Evolutionary conservation across 2,797 vertebrate genomes (phyloP).

Genomic region (Ficedula albicollis): DNA sequence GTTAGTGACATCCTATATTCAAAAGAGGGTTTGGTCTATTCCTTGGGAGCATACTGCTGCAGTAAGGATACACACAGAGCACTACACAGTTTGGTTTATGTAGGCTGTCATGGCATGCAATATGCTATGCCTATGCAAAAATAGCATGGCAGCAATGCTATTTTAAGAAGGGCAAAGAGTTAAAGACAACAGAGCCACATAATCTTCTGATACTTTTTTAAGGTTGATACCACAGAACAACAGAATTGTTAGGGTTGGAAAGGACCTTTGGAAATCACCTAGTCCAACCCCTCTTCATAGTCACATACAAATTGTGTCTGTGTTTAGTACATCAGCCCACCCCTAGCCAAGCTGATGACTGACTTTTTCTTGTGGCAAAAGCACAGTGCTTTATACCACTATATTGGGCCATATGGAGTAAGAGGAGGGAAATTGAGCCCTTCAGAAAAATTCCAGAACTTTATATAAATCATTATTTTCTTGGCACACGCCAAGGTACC

Average conservation of each 20-base stretch:
- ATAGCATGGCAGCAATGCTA: background rate
- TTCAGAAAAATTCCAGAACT: background rate
- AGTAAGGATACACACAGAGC: background rate
- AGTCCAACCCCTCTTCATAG: background rate
- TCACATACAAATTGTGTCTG: background rate
- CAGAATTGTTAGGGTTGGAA: background rate
- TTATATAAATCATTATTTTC: background rate
- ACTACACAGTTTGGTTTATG: background rate
- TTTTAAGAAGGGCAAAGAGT: background rate
- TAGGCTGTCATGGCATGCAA: background rate
- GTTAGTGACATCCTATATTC: background rate
- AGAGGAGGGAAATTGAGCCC: background rate
- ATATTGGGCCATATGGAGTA: background rate
- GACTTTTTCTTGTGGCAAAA: background rate
- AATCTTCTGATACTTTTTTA: background rate
- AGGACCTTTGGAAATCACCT: background rate
- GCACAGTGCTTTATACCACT: background rate
- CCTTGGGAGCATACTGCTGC: background rate
- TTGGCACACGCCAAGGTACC: background rate
- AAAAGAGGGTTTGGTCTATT: background rate
- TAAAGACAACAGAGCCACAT: background rate
- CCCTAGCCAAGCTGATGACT: background rate
- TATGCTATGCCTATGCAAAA: too few species aligned
- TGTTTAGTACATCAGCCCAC: background rate
- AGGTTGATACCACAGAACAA: background rate